phyloP scores from a whole-genome alignment of 2,113 vertebrate species.

The Lampris megalopsis region DNA sequence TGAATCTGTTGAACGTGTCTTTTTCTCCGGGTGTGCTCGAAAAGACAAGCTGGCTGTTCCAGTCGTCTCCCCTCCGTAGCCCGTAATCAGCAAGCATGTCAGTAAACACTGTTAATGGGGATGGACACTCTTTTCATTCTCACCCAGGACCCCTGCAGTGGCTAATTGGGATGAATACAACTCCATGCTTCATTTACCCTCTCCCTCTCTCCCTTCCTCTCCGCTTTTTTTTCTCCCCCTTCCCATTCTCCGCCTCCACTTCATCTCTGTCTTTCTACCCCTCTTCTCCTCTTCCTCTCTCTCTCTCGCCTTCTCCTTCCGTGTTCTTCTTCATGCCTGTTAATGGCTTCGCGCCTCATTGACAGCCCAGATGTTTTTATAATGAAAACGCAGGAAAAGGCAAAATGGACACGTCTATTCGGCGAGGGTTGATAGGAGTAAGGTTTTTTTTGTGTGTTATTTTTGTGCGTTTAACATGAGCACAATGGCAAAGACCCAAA shows the following conservation, averaged over 20 bases:
- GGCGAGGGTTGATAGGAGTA: constrained; percentile 50
- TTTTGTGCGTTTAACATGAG: constrained; percentile 47
- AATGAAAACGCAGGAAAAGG: constrained; percentile 73
- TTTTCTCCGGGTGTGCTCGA: constrained; percentile 34
- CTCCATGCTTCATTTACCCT: constrained; percentile 79
- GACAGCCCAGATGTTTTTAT: constrained; percentile 77
- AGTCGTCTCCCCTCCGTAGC: constrained; percentile 55
- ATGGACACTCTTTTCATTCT: constrained; percentile 74
- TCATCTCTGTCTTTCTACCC: constrained; percentile 30
- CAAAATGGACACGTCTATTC: constrained; percentile 61
- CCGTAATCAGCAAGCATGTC: constrained; percentile 76
- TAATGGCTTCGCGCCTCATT: constrained; percentile 79
- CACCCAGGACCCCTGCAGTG: constrained; percentile 75
- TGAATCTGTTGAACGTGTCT: not conserved
- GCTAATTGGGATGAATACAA: constrained; percentile 84
- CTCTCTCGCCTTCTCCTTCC: constrained; percentile 37
- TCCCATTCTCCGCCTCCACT: constrained; percentile 15
- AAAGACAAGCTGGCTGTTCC: constrained; percentile 40
- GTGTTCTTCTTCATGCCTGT: constrained; percentile 55
- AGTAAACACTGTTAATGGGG: constrained; percentile 83
- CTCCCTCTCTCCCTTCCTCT: constrained; percentile 54
- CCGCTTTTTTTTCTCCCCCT: constrained; percentile 16
- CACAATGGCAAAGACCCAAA: constrained; percentile 11
- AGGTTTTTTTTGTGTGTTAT: constrained; percentile 33
- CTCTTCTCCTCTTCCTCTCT: constrained; percentile 41